These are phyloP conservation scores for Bugulina stolonifera DNA, from an alignment of 2,888 invertebrate species.

Conservation along the genomic window DNA sequence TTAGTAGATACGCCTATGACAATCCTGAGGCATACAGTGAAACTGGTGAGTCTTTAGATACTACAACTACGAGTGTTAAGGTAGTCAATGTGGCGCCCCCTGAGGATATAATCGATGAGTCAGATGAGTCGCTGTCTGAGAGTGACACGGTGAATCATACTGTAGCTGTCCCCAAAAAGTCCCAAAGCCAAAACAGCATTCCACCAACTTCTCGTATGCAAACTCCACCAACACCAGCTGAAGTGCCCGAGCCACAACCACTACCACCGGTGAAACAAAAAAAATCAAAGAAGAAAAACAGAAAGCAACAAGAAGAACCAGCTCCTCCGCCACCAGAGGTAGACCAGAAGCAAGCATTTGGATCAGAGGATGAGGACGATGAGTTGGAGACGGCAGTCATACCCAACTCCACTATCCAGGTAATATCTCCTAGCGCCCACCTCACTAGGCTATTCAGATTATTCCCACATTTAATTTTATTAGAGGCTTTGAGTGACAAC, in stretches of 20 bases:
- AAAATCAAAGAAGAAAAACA: neutral
- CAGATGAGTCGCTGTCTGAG: conserved; percentile 1
- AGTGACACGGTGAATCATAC: neutral
- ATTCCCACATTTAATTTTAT: no score
- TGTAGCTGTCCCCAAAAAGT: neutral
- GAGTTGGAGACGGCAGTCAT: conserved; percentile 9
- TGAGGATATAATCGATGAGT: neutral
- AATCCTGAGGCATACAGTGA: conserved; percentile 22
- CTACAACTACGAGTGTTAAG: neutral
- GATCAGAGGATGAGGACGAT: conserved; percentile 5
- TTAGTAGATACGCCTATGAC: conserved; percentile 20
- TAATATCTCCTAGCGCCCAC: no score
- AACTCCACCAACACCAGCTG: neutral
- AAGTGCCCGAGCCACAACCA: neutral
- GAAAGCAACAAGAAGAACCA: neutral
- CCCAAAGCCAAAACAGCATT: conserved; percentile 11
- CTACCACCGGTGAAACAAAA: neutral
- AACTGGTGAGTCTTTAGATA: neutral
- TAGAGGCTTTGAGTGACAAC: no score
- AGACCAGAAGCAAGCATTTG: neutral
- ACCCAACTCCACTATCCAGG: neutral
- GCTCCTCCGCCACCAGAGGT: neutral
- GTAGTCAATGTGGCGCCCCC: conserved; percentile 9
- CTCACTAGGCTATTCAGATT: no score
- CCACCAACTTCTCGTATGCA: neutral